Evolutionary conservation across 2,797 vertebrate genomes (phyloP), one percentile per base, ranked within the genome.

Genomic region (Chaetophractus vellerosus): DNA sequence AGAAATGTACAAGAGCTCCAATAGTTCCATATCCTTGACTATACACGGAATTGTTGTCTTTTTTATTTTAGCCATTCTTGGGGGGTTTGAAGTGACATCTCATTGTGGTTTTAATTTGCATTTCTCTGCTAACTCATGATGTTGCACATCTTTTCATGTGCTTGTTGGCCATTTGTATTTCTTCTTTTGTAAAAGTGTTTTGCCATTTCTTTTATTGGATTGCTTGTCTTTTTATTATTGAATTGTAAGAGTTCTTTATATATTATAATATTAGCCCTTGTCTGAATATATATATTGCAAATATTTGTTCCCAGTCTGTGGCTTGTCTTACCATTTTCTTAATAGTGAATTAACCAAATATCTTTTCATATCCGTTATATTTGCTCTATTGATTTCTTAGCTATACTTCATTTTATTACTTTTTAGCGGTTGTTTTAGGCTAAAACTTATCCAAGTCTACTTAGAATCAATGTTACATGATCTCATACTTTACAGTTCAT

Each of bases 261-360:
- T 85, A 76, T 55, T 38, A n/a, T 31, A 10, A 63, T 75, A 23
- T 28, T 76, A 12, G 8, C 21, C 10, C 3, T 21, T 63, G 33
- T 93, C 26, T 8, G 12, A 63, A 76, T 55, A 68, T 36, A 38
- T 33, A 3, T 83, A 23, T 81, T 57, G 4, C 7, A 69, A 75
- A 64, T 57, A 75, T 64, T 76, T 86, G 9, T 48, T 68, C 12
- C 33, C 9, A 48, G 11, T 75, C 26, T n/a, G 16, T 89, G 21
- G 8, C 24, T 92, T 80, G 7, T 68, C 26, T 92, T 92, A 45
- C 2, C 9, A 26, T 83, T 93, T 85, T 88, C 78, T 88, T 72
- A 72, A 63, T 63, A 24, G 19, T 86, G 50, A 72, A 69, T 45
- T 88, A 83, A 45, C 7, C 4, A 45, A 61, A 8, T 55, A 12